Evolutionary conservation across 2,113 vertebrate species (phyloP).

Genomic region (Gallinago media): DNA sequence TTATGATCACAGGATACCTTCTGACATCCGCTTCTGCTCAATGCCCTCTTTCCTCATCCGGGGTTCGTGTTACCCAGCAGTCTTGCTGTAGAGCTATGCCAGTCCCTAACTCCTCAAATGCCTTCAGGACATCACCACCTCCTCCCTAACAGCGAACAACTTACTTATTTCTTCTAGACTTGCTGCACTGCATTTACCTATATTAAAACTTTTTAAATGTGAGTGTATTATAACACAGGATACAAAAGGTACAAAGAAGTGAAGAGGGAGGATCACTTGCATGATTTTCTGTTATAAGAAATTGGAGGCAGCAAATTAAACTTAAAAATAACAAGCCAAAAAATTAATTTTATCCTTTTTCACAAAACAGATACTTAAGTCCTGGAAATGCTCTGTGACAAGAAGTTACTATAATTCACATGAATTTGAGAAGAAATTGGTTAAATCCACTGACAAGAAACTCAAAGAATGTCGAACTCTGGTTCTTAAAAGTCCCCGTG

Average conservation of each 20-base stretch:
- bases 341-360: neutral
- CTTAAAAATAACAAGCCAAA: neutral
- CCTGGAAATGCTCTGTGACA: neutral
- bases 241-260: neutral
- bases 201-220: neutral
- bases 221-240: neutral
- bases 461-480: neutral
- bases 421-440: neutral
- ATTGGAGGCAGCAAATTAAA: neutral
- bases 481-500: neutral
- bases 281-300: neutral
- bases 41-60: neutral
- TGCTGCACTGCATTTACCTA: neutral
- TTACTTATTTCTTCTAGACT: neutral
- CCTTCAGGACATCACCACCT: neutral
- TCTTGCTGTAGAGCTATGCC: neutral
- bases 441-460: neutral
- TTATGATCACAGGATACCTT: neutral
- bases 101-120: neutral
- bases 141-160: neutral
- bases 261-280: neutral
- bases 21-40: neutral
- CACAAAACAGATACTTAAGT: neutral
- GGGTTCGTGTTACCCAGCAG: neutral
- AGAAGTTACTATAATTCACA: neutral